Base-by-base conservation (phyloP, 2,797 vertebrate species). In the Rhinella marina region DNA sequence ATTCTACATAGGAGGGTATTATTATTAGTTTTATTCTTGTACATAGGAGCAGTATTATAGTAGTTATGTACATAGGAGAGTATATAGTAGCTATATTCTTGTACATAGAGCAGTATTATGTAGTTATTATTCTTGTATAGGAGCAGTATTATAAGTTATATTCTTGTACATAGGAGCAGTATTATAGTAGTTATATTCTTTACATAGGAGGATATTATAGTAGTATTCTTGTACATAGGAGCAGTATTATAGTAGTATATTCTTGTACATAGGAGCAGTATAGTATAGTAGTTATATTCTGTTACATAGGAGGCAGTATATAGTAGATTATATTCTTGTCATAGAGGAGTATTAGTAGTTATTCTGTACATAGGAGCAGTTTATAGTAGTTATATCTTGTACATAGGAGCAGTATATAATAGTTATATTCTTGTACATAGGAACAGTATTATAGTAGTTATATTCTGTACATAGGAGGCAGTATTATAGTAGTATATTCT, bases 11-110 rank as follows among this genome's bases (percentile, higher is more conserved):
- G 29, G 32, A 3, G 27, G 11, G 32, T 72, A 41, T 72, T 72
- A 72, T 72, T 72, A 72, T 29, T 72, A 72, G 70, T 72, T 72
- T 41, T 72, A 72, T 72, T 73, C 32, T 32, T 73, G 70, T 73
- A 73, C 9, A 73, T 48, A 48, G 32, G 70, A 5, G 70, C 70
- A 73, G 29, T 48, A 73, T 73, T 73, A 73, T 41, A 73, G 70
- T 73, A 73, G 64, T 68, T 68, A 68, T 68, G 64, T 29, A 68
- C 13, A 68, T 68, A 68, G 23, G 11, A n/a, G 21, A 66, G 62
- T 66, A 66, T 66, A 66, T 66, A 66, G n/a, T 13, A 66, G 62
- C 27, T 66, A 66, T 66, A 66, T 66, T 66, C 4, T 13, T 68
- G 25, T 68, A 68, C 25, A 29, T 68, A 29, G 56, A 11, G 61